These are phyloP conservation scores for Hypsibius dujardini DNA, from an alignment of 1,140 invertebrate genomes.

Conservation along the genomic window DNA sequence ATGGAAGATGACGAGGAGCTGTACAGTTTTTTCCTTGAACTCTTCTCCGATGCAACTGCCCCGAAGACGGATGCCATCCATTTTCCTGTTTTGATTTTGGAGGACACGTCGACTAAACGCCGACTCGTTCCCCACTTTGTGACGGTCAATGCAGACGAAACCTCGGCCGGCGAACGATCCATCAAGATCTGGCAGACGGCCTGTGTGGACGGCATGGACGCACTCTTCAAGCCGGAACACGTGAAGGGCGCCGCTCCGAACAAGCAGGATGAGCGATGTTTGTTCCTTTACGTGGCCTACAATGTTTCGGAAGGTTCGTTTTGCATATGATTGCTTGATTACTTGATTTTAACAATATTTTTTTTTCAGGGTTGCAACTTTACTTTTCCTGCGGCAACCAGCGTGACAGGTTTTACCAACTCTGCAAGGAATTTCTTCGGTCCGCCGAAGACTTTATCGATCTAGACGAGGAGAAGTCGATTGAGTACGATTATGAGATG, in stretches of 20 bases:
- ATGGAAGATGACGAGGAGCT: conserved; percentile 31
- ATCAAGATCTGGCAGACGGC: conserved; percentile 28
- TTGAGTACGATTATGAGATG: conserved; percentile 83
- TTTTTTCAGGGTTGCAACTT: too few species aligned
- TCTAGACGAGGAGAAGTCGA: conserved; percentile 24
- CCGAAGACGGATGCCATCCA: conserved; percentile 21
- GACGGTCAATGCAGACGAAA: conserved; percentile 63
- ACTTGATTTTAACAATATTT: too few species aligned
- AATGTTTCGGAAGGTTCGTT: conserved; percentile 83
- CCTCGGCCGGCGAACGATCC: conserved; percentile 27
- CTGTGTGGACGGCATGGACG: conserved; percentile 39
- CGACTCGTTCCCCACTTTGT: conserved; percentile 83
- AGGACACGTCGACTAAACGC: conserved; percentile 58
- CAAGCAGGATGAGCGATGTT: conserved; percentile 79
- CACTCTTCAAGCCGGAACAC: conserved; percentile 23
- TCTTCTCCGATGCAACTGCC: conserved; percentile 71
- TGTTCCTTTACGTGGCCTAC: conserved; percentile 92
- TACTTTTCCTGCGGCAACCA: conserved; percentile 75
- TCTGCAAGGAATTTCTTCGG: conserved; percentile 14
- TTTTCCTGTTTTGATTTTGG: conserved; percentile 53
- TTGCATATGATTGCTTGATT: too few species aligned
- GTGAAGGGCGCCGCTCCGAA: conserved; percentile 41
- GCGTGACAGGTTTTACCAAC: conserved; percentile 56
- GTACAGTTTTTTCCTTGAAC: conserved; percentile 83
- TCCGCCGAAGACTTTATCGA: conserved; percentile 19